phyloP scores from a whole-genome alignment of 2,888 invertebrate species.

The Epinotia nisella region DNA sequence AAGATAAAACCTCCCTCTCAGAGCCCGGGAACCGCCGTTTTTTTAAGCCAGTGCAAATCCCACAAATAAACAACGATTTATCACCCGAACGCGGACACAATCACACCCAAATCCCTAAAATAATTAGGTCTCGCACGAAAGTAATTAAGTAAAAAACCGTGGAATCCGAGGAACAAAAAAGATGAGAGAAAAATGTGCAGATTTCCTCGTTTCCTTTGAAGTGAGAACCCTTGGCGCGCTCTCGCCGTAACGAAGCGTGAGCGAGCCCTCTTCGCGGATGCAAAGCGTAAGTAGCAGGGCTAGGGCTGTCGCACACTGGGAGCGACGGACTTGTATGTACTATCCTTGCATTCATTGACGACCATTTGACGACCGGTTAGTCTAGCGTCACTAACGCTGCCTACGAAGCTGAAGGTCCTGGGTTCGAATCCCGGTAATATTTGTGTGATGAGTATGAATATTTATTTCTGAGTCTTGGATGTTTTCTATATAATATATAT shows the following conservation, averaged over 20 bases:
- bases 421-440: no score
- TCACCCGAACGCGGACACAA: background rate
- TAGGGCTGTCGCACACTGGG: constrained; percentile 6
- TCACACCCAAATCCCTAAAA: constrained; percentile 10
- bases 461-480: no score
- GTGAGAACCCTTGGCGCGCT: constrained; percentile 67
- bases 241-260: constrained; percentile 70
- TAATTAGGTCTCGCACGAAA: constrained; percentile 29
- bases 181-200: constrained; percentile 65
- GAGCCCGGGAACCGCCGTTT: no score
- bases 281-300: constrained; percentile 53
- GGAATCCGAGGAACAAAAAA: constrained; percentile 48
- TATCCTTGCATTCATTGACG: no score
- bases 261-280: constrained; percentile 69
- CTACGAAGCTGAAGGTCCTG: no score
- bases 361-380: no score
- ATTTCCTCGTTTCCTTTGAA: constrained; percentile 70
- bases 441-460: no score
- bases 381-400: no score
- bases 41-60: no score
- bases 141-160: constrained; percentile 36
- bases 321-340: background rate
- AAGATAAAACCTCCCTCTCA: no score
- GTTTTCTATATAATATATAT: no score
- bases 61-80: background rate